phyloP scores from a whole-genome alignment of 2,113 vertebrate species.

The Ovis canadensis region DNA sequence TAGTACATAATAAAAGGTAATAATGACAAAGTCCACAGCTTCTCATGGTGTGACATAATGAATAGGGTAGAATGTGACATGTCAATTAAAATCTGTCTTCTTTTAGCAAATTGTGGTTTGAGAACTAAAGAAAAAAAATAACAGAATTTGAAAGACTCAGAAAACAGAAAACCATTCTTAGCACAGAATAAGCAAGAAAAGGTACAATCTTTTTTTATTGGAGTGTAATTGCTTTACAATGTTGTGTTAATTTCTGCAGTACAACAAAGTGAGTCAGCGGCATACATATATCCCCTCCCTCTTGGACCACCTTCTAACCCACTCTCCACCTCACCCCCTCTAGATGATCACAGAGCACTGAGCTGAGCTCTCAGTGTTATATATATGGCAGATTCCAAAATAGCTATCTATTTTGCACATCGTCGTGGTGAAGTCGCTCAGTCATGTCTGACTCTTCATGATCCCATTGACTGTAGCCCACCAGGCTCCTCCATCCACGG shows the following conservation, averaged over 20 bases:
- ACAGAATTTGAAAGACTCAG: neutral
- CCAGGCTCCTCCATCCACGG: too few species aligned
- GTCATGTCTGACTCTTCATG: too few species aligned
- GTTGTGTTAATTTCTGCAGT: neutral
- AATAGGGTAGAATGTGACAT: neutral
- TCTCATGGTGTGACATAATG: neutral
- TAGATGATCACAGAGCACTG: neutral
- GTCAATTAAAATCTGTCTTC: neutral
- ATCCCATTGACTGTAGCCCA: too few species aligned
- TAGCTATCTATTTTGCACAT: neutral
- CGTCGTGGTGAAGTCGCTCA: fast-evolving
- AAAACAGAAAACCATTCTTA: neutral
- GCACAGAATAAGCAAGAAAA: neutral
- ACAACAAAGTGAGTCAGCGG: neutral
- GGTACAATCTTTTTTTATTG: neutral
- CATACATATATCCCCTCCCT: neutral
- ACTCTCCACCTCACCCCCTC: neutral
- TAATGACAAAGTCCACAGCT: conserved; percentile 55
- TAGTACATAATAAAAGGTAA: conserved; percentile 59
- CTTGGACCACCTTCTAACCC: neutral
- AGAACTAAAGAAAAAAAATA: neutral
- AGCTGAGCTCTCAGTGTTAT: neutral
- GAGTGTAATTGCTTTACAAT: neutral
- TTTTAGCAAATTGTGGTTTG: conserved; percentile 1
- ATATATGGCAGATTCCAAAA: neutral